Percentiles rank a stretch among this genome's conserved stretches.
phyloP scores from a whole-genome alignment of 2,797 vertebrate genomes.

The Cossypha niveicapilla region DNA sequence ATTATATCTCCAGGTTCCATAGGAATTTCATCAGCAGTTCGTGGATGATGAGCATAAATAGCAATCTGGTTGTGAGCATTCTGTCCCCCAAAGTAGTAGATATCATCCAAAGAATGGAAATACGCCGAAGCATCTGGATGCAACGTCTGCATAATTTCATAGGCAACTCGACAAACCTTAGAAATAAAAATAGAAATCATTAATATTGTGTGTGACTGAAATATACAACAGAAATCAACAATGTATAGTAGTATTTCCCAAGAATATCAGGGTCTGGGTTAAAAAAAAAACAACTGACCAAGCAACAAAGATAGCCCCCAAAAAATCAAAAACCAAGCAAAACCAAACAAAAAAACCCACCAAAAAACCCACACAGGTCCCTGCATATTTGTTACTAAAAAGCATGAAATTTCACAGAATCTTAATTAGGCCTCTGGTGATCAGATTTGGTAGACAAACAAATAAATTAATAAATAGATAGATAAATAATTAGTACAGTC shows the following conservation, averaged over 20 bases:
- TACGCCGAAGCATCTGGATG: constrained; percentile 94
- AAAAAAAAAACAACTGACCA: not conserved
- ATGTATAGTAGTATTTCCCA: not conserved
- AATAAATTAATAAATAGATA: not conserved
- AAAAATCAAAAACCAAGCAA: not conserved
- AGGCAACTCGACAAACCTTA: constrained; percentile 96
- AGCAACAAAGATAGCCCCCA: not conserved
- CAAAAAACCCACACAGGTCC: not conserved
- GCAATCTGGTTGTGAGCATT: constrained; percentile 98
- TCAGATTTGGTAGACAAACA: not conserved
- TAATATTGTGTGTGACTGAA: not conserved
- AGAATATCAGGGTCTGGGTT: not conserved
- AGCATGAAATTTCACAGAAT: not conserved
- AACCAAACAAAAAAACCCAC: not conserved
- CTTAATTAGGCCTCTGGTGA: not conserved
- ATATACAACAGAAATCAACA: not conserved
- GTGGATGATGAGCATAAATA: constrained; percentile 89
- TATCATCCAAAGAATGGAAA: constrained; percentile 97
- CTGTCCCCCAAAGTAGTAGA: constrained; percentile 98
- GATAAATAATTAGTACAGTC: not conserved
- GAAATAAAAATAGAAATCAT: not conserved
- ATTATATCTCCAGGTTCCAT: constrained; percentile 95
- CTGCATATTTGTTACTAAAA: not conserved
- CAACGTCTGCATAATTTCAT: constrained; percentile 97
- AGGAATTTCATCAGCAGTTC: constrained; percentile 89